These are phyloP conservation scores for Meteorus colon DNA, from an alignment of 2,888 invertebrate genomes.

Conservation along the genomic window DNA sequence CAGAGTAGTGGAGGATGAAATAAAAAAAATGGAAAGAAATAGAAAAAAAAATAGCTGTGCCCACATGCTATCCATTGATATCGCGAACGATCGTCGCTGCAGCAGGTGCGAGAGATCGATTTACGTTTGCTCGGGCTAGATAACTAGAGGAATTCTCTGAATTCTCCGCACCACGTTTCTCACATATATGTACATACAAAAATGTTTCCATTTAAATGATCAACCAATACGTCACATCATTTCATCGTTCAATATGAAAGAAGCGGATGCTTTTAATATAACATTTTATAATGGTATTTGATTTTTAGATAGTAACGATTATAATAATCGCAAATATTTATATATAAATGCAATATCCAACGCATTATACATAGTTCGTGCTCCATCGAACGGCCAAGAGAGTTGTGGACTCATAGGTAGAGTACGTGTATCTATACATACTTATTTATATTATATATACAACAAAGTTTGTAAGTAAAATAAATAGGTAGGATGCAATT, in stretches of 20 bases:
- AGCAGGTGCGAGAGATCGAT: constrained; percentile 52
- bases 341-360: constrained; percentile 5
- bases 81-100: constrained; percentile 46
- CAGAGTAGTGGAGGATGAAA: not conserved
- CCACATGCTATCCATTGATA: constrained; percentile 49
- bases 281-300: not conserved
- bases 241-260: not conserved
- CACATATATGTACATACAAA: not conserved
- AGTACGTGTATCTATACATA: constrained; percentile 13
- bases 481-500: constrained; percentile 66
- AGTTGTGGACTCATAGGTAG: constrained; percentile 26
- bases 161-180: constrained; percentile 8
- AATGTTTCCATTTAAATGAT: not conserved
- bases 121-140: constrained; percentile 5
- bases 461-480: constrained; percentile 32
- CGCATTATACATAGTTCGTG: not conserved
- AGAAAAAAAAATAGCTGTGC: constrained; percentile 21
- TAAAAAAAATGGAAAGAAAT: not conserved
- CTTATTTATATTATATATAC: not conserved
- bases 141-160: constrained; percentile 10
- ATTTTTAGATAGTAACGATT: not conserved
- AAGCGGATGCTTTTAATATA: not conserved
- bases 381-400: not conserved
- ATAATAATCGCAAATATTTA: not conserved
- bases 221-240: not conserved